Percentiles rank a stretch among this genome's conserved stretches.
Conservation (phyloP, 2,888 invertebrate species). For the Drosophila acutilabella region DNA sequence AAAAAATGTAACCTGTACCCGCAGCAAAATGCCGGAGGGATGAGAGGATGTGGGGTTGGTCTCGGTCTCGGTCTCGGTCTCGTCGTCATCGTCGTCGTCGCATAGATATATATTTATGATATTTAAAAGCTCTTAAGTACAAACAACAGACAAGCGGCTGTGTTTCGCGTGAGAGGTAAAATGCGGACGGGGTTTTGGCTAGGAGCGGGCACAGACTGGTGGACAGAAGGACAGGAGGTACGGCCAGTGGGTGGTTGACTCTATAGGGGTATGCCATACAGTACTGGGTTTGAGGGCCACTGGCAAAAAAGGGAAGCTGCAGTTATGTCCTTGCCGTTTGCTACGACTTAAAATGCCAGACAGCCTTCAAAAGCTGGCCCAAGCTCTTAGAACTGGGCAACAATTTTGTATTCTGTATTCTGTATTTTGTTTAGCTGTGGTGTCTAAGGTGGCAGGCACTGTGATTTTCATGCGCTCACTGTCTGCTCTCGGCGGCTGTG, state of each 20-base stretch:
- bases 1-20: slow-evolving; percentile 40
- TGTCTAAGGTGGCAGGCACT: slow-evolving; percentile 2
- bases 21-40: slow-evolving; percentile 46
- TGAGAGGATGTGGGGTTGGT: slow-evolving; percentile 17
- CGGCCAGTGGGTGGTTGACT: slow-evolving; percentile 4
- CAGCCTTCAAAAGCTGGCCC: slow-evolving; percentile 63
- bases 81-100: slow-evolving; percentile 37
- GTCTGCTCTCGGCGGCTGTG: slow-evolving; percentile 31
- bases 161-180: slow-evolving; percentile 33
- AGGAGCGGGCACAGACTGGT: neutral
- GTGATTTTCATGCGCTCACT: slow-evolving; percentile 61
- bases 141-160: slow-evolving; percentile 76
- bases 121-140: slow-evolving; percentile 83
- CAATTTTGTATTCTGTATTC: neutral
- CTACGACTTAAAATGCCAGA: slow-evolving; percentile 69
- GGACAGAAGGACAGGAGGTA: neutral
- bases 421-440: neutral
- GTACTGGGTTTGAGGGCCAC: neutral
- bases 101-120: slow-evolving; percentile 81
- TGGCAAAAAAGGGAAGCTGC: slow-evolving; percentile 54
- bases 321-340: slow-evolving; percentile 61
- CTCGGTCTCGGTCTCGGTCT: slow-evolving; percentile 44
- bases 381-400: slow-evolving; percentile 32
- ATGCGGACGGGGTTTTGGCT: neutral
- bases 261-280: too few relatives aligned